Evolutionary conservation across 2,113 vertebrate species (phyloP), one percentile per base, ranked within the genome.

Genomic region (Pipra filicauda): DNA sequence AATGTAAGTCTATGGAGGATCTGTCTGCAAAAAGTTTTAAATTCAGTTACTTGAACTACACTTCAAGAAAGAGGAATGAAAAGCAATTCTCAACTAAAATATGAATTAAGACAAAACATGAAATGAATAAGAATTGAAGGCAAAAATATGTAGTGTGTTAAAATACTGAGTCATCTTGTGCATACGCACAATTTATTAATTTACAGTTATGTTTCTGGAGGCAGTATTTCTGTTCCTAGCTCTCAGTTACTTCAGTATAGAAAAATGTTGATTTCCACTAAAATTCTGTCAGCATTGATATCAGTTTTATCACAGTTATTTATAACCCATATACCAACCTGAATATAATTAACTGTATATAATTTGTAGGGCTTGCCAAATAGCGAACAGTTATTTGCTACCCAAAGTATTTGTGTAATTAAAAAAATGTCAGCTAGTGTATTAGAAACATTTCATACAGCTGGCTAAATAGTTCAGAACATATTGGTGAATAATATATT

Each of bases 321-420:
- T 96, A 95, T 95, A 95, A 87, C 65, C 83, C 28, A 21, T 89
- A 85, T 65, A 91, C 83, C 88, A 92, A 96, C 91, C 88, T 94
- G 94, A 94, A 92, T 89, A 58, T 96, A 95, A 97, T 96, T 97
- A 97, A 95, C 92, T 61, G 49, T 79, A 75, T 92, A 66, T 89
- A 92, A 96, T 96, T 92, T 86, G 80, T 86, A 87, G 80, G 66
- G 66, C 76, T 94, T 94, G 93, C 95, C 96, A 97, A 95, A 97
- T 91, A 93, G 78, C 2, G 33, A 93, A 46, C 77, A 71, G 91
- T 94, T 96, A 92, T 96, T 96, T 96, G 88, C 88, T 73, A 91
- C 62, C 39, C 86, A 51, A 95, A 94, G 92, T 96, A 96, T 96
- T 97, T 95, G 84, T 95, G 85, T 95, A 93, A 97, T 96, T 97